phyloP scores from a whole-genome alignment of 2,797 vertebrate genomes.

The Chaunax sp. region DNA sequence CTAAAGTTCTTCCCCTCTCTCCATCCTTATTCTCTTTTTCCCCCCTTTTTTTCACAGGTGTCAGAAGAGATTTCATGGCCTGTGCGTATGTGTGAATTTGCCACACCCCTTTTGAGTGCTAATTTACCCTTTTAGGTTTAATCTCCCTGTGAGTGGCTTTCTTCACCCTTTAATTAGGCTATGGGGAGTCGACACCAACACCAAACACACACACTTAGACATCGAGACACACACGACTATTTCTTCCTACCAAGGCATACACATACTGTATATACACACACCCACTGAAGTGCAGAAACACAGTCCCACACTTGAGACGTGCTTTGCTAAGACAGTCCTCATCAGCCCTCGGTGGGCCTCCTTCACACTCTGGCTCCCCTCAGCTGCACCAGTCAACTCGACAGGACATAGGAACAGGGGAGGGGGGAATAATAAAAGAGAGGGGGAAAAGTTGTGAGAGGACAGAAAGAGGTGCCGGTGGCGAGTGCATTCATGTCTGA shows the following conservation, averaged over 20 bases:
- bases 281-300: conserved; percentile 44
- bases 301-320: conserved; percentile 59
- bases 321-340: conserved; percentile 72
- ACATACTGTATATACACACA: conserved; percentile 24
- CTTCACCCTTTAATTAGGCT: conserved; percentile 87
- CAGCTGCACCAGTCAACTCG: conserved; percentile 78
- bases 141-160: conserved; percentile 84
- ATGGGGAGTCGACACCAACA: conserved; percentile 80
- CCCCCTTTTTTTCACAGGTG: conserved; percentile 69
- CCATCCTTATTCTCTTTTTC: conserved; percentile 43
- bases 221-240: conserved; percentile 47
- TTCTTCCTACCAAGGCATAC: conserved; percentile 44
- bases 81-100: conserved; percentile 77
- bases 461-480: conserved; percentile 44
- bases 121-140: conserved; percentile 87
- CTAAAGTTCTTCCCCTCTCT: conserved; percentile 46
- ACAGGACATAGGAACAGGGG: conserved; percentile 66
- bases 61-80: conserved; percentile 83
- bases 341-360: conserved; percentile 80
- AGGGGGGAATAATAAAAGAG: conserved; percentile 30
- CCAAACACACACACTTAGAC: conserved; percentile 70
- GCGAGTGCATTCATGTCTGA: conserved; percentile 58
- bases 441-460: conserved; percentile 34
- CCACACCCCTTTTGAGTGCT: conserved; percentile 86
- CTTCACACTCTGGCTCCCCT: conserved; percentile 80